A percentile compares a stretch with the other conserved stretches of the same genome.
Evolutionary conservation across 2,797 vertebrate genomes (phyloP).

Genomic region (Tragelaphus eurycerus): DNA sequence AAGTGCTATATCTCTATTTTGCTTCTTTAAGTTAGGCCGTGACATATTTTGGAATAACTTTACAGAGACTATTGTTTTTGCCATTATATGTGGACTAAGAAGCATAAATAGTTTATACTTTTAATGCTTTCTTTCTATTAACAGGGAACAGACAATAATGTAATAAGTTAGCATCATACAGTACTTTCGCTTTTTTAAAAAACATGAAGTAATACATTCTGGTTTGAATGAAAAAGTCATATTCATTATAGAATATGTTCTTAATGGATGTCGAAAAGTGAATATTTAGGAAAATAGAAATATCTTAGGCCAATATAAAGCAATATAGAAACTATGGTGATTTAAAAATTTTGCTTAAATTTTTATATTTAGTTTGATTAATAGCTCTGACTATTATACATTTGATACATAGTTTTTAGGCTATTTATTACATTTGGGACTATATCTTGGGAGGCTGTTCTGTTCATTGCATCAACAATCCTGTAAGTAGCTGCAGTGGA

Average conservation of each 20-base stretch:
- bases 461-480: not conserved
- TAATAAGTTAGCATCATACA: constrained; percentile 37
- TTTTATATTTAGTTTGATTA: not conserved
- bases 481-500: not conserved
- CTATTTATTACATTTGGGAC: not conserved
- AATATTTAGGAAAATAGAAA: not conserved
- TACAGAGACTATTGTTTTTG: constrained; percentile 73
- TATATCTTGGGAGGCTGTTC: not conserved
- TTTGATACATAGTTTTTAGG: not conserved
- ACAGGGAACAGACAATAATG: not conserved
- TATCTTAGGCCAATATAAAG: not conserved
- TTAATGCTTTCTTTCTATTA: constrained; percentile 32
- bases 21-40: constrained; percentile 75
- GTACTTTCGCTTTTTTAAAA: not conserved
- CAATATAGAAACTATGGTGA: not conserved
- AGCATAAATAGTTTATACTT: constrained; percentile 50
- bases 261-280: constrained; percentile 20
- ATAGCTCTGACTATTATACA: not conserved
- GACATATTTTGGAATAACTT: constrained; percentile 68
- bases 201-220: not conserved
- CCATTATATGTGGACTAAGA: constrained; percentile 59
- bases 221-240: constrained; percentile 23
- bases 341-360: not conserved
- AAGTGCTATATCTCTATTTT: constrained; percentile 81
- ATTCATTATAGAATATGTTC: constrained; percentile 13